phyloP scores from a whole-genome alignment of 2,113 vertebrate species.

The Hymenochirus boettgeri region DNA sequence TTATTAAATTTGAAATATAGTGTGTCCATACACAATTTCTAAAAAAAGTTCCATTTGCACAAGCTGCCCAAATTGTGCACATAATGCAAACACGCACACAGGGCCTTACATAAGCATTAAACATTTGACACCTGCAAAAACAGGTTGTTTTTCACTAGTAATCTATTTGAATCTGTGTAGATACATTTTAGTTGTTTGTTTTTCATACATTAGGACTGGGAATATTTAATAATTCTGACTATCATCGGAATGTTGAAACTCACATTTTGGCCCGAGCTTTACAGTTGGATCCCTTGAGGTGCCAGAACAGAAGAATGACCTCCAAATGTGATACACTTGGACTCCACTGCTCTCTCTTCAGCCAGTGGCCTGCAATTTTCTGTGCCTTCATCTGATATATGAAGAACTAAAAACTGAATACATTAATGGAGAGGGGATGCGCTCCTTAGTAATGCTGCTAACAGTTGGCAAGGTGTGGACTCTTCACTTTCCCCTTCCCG shows the following conservation, averaged over 20 bases:
- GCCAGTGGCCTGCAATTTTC: conserved; percentile 86
- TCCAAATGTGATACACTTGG: conserved; percentile 68
- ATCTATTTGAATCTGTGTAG: no score
- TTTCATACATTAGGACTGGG: conserved; percentile 88
- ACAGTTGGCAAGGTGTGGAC: conserved; percentile 83
- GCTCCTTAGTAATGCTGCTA: conserved; percentile 79
- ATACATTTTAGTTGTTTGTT: conserved; percentile 34
- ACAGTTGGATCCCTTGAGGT: conserved; percentile 57
- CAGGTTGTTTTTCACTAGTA: no score
- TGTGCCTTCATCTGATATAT: conserved; percentile 88
- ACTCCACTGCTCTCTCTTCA: conserved; percentile 86
- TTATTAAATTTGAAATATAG: no score
- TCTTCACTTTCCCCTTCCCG: background rate
- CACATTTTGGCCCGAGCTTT: conserved; percentile 67
- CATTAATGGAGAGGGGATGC: conserved; percentile 80
- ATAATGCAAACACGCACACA: no score
- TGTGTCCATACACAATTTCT: no score
- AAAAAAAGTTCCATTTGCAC: no score
- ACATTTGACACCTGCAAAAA: no score
- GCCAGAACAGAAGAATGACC: conserved; percentile 52
- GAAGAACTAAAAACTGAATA: conserved; percentile 91
- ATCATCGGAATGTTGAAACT: conserved; percentile 78
- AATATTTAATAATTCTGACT: conserved; percentile 85
- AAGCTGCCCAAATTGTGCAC: no score
- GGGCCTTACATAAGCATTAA: no score